These are phyloP conservation scores for Dinomys branickii DNA, from an alignment of 2,113 vertebrate genomes.

Conservation along the genomic window DNA sequence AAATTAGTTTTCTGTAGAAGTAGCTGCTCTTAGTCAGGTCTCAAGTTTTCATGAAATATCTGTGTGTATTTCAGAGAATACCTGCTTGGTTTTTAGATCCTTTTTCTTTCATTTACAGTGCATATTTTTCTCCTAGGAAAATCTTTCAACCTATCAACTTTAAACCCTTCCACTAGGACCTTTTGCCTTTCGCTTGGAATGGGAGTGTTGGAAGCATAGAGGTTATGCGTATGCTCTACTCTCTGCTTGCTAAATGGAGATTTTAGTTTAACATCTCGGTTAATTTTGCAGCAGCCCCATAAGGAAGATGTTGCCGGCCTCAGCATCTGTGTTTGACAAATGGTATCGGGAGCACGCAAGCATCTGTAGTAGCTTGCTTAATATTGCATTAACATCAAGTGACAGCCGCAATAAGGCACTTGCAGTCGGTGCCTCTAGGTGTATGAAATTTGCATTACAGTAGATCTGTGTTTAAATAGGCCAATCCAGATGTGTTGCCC, in stretches of 20 bases:
- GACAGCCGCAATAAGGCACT: not conserved
- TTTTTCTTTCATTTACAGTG: not conserved
- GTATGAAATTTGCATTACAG: not conserved
- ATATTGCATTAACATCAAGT: not conserved
- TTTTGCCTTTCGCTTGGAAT: not conserved
- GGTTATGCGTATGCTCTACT: not conserved
- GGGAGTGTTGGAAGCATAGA: not conserved
- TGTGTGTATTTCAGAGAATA: not conserved
- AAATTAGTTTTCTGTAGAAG: not conserved
- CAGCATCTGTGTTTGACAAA: not conserved
- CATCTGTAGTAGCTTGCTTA: constrained; percentile 2
- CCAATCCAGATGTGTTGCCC: not conserved
- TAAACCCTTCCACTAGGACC: not conserved
- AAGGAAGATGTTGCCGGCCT: not conserved
- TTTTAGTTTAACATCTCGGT: not conserved
- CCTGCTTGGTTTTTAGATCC: not conserved
- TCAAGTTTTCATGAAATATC: not conserved
- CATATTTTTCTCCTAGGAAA: not conserved
- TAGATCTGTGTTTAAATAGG: not conserved
- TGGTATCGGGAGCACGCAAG: not conserved
- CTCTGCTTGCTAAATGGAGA: not conserved
- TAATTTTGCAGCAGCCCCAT: not conserved
- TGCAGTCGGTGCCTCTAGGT: not conserved
- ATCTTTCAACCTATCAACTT: not conserved
- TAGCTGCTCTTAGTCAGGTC: not conserved